Evolutionary conservation across 2,797 vertebrate genomes (phyloP).

Genomic region (Cephalopachus bancanus): DNA sequence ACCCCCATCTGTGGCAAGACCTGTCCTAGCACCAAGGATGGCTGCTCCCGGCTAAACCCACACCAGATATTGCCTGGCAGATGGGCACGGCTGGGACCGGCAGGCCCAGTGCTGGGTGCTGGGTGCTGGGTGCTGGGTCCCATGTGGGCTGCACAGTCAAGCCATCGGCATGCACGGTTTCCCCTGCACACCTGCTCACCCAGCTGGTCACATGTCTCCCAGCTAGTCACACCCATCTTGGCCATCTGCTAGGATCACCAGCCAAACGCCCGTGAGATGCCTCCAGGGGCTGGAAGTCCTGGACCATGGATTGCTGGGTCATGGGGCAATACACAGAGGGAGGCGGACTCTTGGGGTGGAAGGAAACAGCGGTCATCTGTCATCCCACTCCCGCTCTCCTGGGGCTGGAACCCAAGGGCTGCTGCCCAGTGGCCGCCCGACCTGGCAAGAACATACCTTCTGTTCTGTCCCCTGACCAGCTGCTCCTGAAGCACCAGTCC

Average conservation of each 20-base stretch:
- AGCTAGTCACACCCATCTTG: background rate
- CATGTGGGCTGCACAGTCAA: too few relatives aligned
- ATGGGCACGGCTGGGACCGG: background rate
- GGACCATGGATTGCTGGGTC: background rate
- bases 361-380: background rate
- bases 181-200: too few relatives aligned
- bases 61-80: background rate
- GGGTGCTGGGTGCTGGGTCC: too few relatives aligned
- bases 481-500: background rate
- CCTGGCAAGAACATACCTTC: background rate
- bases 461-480: background rate
- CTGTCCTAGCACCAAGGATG: background rate
- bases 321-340: background rate
- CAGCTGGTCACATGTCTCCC: background rate
- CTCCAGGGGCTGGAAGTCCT: background rate
- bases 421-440: background rate
- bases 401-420: accelerated
- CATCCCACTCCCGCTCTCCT: background rate
- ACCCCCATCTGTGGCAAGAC: background rate
- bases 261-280: background rate
- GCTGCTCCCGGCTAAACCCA: too few relatives aligned
- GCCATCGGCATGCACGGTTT: accelerated
- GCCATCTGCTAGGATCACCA: background rate
- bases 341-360: background rate
- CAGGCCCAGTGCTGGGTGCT: background rate